A percentile compares a stretch with the other conserved stretches of the same genome.
These are phyloP conservation scores for human (Homo sapiens) DNA, from an alignment of 2,113 vertebrate genomes.

Conservation along the genomic window DNA sequence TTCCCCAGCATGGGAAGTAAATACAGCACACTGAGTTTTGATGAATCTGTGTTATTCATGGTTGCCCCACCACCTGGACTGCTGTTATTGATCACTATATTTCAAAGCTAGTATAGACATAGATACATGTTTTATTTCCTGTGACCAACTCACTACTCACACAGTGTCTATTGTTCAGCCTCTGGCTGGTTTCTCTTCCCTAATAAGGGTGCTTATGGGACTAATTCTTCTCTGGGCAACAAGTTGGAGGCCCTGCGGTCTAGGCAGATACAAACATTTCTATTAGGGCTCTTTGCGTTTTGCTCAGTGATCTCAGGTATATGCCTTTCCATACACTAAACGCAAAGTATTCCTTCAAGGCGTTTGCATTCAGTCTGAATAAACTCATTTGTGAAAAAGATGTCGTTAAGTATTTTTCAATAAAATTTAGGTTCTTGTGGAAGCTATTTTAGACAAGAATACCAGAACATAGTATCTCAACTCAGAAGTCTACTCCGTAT, in stretches of 20 bases:
- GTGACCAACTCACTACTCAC: not conserved
- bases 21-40: rapidly evolving
- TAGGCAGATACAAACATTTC: not conserved
- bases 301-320: not conserved
- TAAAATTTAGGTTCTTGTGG: not conserved
- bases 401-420: not conserved
- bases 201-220: not conserved
- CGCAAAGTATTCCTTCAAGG: not conserved
- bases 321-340: not conserved
- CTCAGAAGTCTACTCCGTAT: not conserved
- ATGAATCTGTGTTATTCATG: rapidly evolving
- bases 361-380: not conserved
- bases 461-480: not conserved
- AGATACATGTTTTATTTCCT: not conserved
- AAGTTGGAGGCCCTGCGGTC: not conserved
- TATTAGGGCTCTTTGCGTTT: not conserved
- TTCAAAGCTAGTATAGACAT: not conserved
- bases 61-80: not conserved
- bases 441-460: not conserved
- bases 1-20: not conserved
- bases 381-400: not conserved
- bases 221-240: no score
- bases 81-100: not conserved
- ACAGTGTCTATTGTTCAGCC: not conserved
- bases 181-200: not conserved